Evolutionary conservation across 2,797 vertebrate genomes (phyloP).

Genomic region (Betta splendens): DNA sequence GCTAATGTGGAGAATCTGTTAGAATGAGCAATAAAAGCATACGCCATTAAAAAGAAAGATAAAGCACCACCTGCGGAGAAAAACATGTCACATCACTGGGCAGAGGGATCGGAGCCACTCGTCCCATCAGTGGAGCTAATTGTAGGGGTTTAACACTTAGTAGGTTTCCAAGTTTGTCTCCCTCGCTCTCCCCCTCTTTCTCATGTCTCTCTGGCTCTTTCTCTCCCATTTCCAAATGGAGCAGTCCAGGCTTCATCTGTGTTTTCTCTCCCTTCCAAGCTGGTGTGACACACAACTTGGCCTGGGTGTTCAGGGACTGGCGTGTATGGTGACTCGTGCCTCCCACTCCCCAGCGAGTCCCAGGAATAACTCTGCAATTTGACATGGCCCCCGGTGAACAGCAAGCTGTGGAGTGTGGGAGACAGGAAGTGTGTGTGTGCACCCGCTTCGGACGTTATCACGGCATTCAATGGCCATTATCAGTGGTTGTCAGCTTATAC

Average conservation of each 20-base stretch:
- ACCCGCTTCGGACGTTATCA: too few relatives aligned
- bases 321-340: constrained; percentile 37
- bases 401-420: constrained; percentile 54
- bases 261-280: constrained; percentile 44
- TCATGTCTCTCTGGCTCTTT: background rate
- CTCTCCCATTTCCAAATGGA: constrained; percentile 43
- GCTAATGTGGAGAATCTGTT: background rate
- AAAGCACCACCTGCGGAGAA: background rate
- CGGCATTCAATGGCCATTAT: too few relatives aligned
- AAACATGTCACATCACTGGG: background rate
- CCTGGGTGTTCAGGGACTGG: constrained; percentile 43
- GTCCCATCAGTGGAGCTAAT: constrained; percentile 58
- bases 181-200: constrained; percentile 1
- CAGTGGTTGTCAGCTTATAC: too few relatives aligned
- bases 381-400: constrained; percentile 55
- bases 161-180: constrained; percentile 51
- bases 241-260: constrained; percentile 43
- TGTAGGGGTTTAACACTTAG: constrained; percentile 55
- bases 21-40: background rate
- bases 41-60: background rate
- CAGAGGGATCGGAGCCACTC: constrained; percentile 45
- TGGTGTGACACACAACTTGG: constrained; percentile 61
- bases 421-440: constrained; percentile 30
- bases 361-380: constrained; percentile 56
- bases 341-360: constrained; percentile 43